Evolutionary conservation across 2,888 invertebrate species (phyloP), one percentile per base, ranked within the genome.

Genomic region (Platycheirus albimanus): DNA sequence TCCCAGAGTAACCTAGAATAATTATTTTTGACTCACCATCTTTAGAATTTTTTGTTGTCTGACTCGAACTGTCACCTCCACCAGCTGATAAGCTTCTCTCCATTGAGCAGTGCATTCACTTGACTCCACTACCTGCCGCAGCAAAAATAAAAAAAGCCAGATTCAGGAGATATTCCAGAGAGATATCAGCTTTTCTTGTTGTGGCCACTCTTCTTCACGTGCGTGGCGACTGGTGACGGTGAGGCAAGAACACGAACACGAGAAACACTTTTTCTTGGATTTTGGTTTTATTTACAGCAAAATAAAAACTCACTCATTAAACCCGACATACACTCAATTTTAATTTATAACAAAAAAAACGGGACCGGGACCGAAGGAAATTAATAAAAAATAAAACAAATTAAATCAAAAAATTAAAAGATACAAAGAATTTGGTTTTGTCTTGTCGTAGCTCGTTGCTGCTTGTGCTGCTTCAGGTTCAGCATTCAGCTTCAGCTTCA

Each of bases 71-170:
- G 87, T 89, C 89, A 92, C 93, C 94, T 92, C 92, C 94, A 92
- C 93, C 94, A 94, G 93, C 94, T 92, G 93, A 93, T 92, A 93
- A 94, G 91, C 93, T 94, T 92, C 94, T 94, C 92, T 94, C 94
- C 93, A 93, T 93, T 91, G 94, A 94, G 93, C 94, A 94, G 91
- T 95, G 94, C 94, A 95, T 94, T 88, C 74, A 84, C 75, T 78
- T 77, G 63, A 70, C 80, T 47, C 28, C 77, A 47, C 33, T 43
- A 78, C 51, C 38, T 64, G 52, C 24, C 51, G 78, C 66, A 76
- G 84, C 74, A 56, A 70, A 61, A 58, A 7, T n/a, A 1, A 20
- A 1, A 20, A 45, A 6, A 67, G 52, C 45, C 58, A 70, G 52
- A 70, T 38, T 58, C 58, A 24, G 24, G 1, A 33, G 33, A 4